These are phyloP conservation scores for Thalassoma bifasciatum DNA, from an alignment of 2,113 vertebrate genomes.

Conservation along the genomic window DNA sequence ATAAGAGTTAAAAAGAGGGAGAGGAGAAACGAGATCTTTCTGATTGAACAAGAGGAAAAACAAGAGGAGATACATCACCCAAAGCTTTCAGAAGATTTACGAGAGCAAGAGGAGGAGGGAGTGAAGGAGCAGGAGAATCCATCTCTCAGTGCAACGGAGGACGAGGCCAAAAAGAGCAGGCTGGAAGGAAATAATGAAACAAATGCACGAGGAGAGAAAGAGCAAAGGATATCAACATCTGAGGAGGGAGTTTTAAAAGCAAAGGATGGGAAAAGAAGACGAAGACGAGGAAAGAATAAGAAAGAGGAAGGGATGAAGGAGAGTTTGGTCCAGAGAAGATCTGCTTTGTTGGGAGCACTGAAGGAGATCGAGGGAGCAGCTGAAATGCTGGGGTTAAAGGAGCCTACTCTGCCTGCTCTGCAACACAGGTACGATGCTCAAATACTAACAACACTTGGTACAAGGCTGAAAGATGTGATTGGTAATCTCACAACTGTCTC, in stretches of 20 bases:
- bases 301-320: slow-evolving; percentile 50
- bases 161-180: slow-evolving; percentile 20
- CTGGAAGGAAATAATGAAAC: not conserved
- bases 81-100: slow-evolving; percentile 2
- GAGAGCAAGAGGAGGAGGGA: not conserved
- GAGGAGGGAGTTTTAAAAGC: slow-evolving; percentile 1
- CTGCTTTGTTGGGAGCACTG: slow-evolving; percentile 80
- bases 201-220: not conserved
- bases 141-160: not conserved
- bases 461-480: too few species aligned
- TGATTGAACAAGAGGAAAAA: not conserved
- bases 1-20: not conserved
- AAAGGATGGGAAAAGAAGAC: slow-evolving; percentile 20
- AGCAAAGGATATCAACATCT: not conserved
- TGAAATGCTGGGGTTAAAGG: slow-evolving; percentile 83
- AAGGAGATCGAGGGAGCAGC: slow-evolving; percentile 81
- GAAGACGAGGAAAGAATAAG: slow-evolving; percentile 19
- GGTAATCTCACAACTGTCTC: not conserved
- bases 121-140: not conserved
- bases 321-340: slow-evolving; percentile 71
- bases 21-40: not conserved
- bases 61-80: not conserved
- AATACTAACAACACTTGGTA: too few species aligned
- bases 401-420: slow-evolving; percentile 89
- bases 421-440: slow-evolving; percentile 86